Percentiles rank a stretch among this genome's conserved stretches.
Evolutionary conservation across 2,888 invertebrate genomes (phyloP).

Genomic region (Plemyria rubiginata): DNA sequence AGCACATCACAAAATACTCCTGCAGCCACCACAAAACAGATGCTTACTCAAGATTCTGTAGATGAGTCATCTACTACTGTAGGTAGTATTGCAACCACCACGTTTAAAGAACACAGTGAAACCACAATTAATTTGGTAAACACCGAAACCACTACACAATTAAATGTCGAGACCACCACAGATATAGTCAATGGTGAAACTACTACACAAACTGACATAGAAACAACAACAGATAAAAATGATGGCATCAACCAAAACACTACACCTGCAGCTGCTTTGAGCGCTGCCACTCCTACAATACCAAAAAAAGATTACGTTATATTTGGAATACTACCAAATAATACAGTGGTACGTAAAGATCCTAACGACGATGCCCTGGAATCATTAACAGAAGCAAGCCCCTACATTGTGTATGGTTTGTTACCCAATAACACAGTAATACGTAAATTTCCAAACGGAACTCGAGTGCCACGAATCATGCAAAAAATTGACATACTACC

Average conservation of each 20-base stretch:
- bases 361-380: slow-evolving; percentile 88
- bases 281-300: slow-evolving; percentile 56
- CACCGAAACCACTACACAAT: slow-evolving; percentile 47
- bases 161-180: slow-evolving; percentile 49
- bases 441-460: slow-evolving; percentile 92
- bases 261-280: slow-evolving; percentile 54
- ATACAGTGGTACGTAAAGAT: slow-evolving; percentile 91
- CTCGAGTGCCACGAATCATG: slow-evolving; percentile 88
- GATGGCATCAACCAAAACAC: slow-evolving; percentile 54
- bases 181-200: slow-evolving; percentile 46
- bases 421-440: slow-evolving; percentile 92
- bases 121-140: slow-evolving; percentile 31
- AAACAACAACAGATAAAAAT: slow-evolving; percentile 49
- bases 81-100: slow-evolving; percentile 30
- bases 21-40: slow-evolving; percentile 43
- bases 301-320: slow-evolving; percentile 89
- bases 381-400: slow-evolving; percentile 88
- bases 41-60: slow-evolving; percentile 26
- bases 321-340: slow-evolving; percentile 91
- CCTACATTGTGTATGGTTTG: slow-evolving; percentile 90
- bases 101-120: slow-evolving; percentile 32
- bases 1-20: slow-evolving; percentile 37
- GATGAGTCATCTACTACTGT: slow-evolving; percentile 30
- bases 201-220: slow-evolving; percentile 50
- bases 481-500: slow-evolving; percentile 85